Base-by-base conservation (phyloP, 1,140 invertebrate genomes). In the Nasonia vitripennis region DNA sequence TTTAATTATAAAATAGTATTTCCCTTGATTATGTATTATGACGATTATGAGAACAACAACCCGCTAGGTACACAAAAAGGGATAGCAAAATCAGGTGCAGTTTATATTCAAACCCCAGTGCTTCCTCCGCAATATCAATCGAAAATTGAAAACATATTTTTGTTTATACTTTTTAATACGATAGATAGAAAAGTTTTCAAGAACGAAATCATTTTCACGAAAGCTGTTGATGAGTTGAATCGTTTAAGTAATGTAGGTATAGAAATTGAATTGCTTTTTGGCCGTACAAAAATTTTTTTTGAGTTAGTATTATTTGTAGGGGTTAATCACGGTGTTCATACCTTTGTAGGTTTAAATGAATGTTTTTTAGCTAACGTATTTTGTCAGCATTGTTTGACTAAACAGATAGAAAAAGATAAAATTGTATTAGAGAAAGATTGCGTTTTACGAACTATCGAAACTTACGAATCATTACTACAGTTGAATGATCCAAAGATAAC, bases 321-420 rank as follows among this genome's bases (percentile, higher is more conserved):
- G 1, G 67, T 51, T 23, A 77, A 77, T 45, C 27, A 48, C 12
- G 86, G 78, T 34, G 68, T 87, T 1, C 67, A 87, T 80, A 70
- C 70, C 14, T 74, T 89, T 6, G 51, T 87, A 70, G 87, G 87
- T 31, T 87, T 88, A 23, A 68, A 12, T 68, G 83, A 31, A 48
- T 62, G 86, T 14, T 89, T 87, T 62, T 79, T 2, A 82, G 71
- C 87, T 68, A 82, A 87, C 31, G 37, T 73, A 37, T 77, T 79
- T 45, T 88, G 86, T 31, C 68, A 84, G 31, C 84, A 87, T 84
- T 88, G 86, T 20, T 34, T 48, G n/a, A 51, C 23, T 23, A 17
- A 45, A 14, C 51, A 62, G 10, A 5, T 2, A n/a, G 2, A 68
- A 23, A 68, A 68, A 73, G 5, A 73, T 14, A 73, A 73, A 0